These are phyloP conservation scores for Apocheima hispidaria DNA, from an alignment of 2,888 invertebrate species.

Conservation along the genomic window DNA sequence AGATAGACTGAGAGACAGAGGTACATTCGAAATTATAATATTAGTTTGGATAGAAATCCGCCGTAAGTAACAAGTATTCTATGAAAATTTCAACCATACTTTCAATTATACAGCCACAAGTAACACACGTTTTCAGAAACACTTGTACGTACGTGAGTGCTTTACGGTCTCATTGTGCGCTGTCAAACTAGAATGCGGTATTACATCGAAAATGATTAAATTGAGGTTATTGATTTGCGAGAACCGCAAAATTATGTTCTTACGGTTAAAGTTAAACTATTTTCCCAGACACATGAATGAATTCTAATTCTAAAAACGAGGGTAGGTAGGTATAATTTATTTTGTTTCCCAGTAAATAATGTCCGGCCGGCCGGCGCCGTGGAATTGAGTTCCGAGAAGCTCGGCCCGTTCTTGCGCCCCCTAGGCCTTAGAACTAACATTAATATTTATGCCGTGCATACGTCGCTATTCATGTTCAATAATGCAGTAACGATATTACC, in stretches of 20 bases:
- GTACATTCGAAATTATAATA: background rate
- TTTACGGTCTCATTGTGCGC: slow-evolving; percentile 5
- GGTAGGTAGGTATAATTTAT: slow-evolving; percentile 74
- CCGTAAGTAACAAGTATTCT: background rate
- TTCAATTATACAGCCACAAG: slow-evolving; percentile 3
- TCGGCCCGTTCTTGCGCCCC: slow-evolving; percentile 72
- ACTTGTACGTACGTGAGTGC: background rate
- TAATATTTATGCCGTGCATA: slow-evolving; percentile 70
- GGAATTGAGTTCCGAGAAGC: slow-evolving; percentile 78
- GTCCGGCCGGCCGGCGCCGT: slow-evolving; percentile 71
- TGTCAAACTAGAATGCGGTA: slow-evolving; percentile 30
- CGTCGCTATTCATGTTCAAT: slow-evolving; percentile 52
- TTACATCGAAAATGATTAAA: slow-evolving; percentile 24
- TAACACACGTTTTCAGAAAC: background rate
- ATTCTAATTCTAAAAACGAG: slow-evolving; percentile 68
- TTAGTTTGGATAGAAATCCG: no score
- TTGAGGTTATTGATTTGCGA: slow-evolving; percentile 34
- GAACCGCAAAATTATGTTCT: slow-evolving; percentile 40
- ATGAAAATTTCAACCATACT: background rate
- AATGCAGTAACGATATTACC: slow-evolving; percentile 42
- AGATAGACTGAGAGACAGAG: no score
- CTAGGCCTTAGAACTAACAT: slow-evolving; percentile 69
- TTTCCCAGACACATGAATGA: slow-evolving; percentile 51
- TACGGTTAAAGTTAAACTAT: slow-evolving; percentile 48
- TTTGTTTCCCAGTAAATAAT: slow-evolving; percentile 70